Percentiles rank a stretch among this genome's conserved stretches.
phyloP scores from a whole-genome alignment of 2,888 invertebrate species.

The Ophion slaviceki region DNA sequence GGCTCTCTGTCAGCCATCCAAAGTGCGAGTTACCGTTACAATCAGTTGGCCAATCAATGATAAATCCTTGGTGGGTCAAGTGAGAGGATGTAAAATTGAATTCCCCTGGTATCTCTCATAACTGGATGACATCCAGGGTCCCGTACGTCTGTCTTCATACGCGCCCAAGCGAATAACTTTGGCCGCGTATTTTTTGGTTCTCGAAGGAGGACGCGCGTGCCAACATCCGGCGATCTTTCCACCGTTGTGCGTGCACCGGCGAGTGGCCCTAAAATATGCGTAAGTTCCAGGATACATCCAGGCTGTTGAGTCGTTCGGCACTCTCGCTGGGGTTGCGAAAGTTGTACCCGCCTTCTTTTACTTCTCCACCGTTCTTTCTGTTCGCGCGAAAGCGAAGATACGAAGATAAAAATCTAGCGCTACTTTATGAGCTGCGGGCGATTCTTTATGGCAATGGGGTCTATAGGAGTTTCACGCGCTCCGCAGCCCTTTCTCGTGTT shows the following conservation, averaged over 20 bases:
- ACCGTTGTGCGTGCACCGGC: slow-evolving; percentile 62
- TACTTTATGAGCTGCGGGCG: slow-evolving; percentile 83
- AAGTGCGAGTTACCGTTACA: no score
- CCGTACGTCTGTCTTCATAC: neutral
- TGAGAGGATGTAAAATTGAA: neutral
- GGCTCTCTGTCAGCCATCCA: no score
- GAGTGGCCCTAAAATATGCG: slow-evolving; percentile 74
- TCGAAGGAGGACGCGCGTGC: slow-evolving; percentile 65
- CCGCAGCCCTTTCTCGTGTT: slow-evolving; percentile 40
- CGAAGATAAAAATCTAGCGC: slow-evolving; percentile 81
- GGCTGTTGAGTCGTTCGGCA: slow-evolving; percentile 76
- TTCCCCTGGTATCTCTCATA: neutral
- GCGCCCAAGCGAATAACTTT: slow-evolving; percentile 37
- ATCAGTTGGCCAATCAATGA: neutral
- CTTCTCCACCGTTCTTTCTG: slow-evolving; percentile 13
- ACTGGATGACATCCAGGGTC: neutral
- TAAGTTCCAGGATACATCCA: slow-evolving; percentile 63
- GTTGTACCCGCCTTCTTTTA: slow-evolving; percentile 4
- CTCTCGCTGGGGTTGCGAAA: slow-evolving; percentile 64
- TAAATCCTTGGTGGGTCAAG: neutral
- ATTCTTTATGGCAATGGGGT: slow-evolving; percentile 80
- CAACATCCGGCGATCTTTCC: slow-evolving; percentile 41
- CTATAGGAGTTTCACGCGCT: slow-evolving; percentile 56
- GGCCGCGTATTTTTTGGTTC: slow-evolving; percentile 41
- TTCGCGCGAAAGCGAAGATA: slow-evolving; percentile 54